Evolutionary conservation across 2,797 vertebrate genomes (phyloP).

Genomic region (Arnoldichthys spilopterus): DNA sequence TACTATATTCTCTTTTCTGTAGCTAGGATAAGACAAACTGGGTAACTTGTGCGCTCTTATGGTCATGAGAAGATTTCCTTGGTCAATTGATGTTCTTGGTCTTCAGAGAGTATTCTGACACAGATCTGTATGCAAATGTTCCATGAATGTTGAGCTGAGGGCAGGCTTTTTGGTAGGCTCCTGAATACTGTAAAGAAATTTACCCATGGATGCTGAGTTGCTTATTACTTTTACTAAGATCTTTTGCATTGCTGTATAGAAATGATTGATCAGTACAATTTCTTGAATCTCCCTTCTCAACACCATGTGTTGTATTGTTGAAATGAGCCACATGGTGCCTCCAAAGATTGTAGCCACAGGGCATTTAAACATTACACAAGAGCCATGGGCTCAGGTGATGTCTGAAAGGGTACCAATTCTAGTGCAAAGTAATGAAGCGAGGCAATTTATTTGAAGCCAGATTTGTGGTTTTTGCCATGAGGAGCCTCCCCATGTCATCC

Average conservation of each 20-base stretch:
- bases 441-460: conserved; percentile 16
- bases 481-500: background rate
- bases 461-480: conserved; percentile 14
- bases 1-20: too few relatives aligned
- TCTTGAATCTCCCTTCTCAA: conserved; percentile 13
- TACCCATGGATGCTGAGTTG: background rate
- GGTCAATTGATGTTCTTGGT: background rate
- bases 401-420: conserved; percentile 38
- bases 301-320: conserved; percentile 35
- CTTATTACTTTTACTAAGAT: background rate
- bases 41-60: background rate
- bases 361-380: conserved; percentile 24
- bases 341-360: conserved; percentile 32
- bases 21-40: background rate
- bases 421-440: conserved; percentile 11
- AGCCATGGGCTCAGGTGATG: conserved; percentile 46
- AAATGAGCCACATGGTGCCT: conserved; percentile 43
- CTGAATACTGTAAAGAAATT: background rate
- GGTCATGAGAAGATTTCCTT: background rate
- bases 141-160: background rate
- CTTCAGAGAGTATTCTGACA: conserved; percentile 9
- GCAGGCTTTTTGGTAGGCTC: background rate
- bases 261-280: background rate
- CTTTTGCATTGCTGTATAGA: background rate
- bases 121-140: conserved; percentile 21